A percentile compares a stretch with the other conserved stretches of the same genome.
Evolutionary conservation across 2,113 vertebrate genomes (phyloP).

Genomic region (Saimiri boliviensis): DNA sequence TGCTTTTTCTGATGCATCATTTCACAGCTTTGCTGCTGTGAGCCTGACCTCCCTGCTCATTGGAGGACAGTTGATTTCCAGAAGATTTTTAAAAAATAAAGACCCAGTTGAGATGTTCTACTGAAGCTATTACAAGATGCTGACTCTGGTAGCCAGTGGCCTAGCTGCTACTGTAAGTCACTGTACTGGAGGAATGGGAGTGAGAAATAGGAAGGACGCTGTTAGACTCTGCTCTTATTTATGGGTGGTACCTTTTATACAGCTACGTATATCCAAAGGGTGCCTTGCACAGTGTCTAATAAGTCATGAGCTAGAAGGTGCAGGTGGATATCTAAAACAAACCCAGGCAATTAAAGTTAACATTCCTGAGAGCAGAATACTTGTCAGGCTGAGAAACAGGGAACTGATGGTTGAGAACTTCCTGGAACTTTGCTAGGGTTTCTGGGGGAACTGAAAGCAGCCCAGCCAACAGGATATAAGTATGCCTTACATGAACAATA

Average conservation of each 20-base stretch:
- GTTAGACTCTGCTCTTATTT: neutral
- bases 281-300: neutral
- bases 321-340: neutral
- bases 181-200: neutral
- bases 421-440: neutral
- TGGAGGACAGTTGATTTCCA: neutral
- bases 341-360: constrained; percentile 30
- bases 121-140: neutral
- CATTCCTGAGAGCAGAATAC: constrained; percentile 35
- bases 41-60: neutral
- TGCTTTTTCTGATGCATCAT: constrained; percentile 4
- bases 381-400: constrained; percentile 21
- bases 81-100: neutral
- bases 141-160: neutral
- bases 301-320: neutral
- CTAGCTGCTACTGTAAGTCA: neutral
- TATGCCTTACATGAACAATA: neutral
- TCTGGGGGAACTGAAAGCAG: constrained; percentile 25
- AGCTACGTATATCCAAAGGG: neutral
- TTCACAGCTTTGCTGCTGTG: neutral
- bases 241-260: neutral
- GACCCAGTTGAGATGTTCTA: neutral
- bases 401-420: neutral
- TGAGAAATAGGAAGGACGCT: neutral
- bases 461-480: neutral